These are phyloP conservation scores for Cossypha caffra DNA, from an alignment of 2,797 vertebrate genomes.

Conservation along the genomic window DNA sequence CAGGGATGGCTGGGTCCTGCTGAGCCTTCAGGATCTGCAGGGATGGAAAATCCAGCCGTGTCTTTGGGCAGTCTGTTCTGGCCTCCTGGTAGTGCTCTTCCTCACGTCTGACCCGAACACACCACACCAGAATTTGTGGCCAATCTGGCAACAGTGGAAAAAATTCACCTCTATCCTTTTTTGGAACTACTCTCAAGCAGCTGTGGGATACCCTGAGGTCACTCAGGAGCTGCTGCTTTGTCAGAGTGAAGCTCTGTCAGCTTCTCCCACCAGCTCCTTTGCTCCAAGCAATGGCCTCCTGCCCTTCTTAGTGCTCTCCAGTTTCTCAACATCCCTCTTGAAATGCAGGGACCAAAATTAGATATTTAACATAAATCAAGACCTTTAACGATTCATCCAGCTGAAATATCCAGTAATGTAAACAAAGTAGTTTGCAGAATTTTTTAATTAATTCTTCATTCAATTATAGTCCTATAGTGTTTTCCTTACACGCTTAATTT, in stretches of 20 bases:
- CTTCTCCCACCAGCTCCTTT: neutral
- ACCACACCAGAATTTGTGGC: neutral
- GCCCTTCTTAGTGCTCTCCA: neutral
- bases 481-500: neutral
- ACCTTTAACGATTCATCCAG: neutral
- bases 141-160: neutral
- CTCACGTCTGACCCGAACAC: neutral
- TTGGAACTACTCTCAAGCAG: neutral
- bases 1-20: neutral
- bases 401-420: neutral
- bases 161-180: neutral
- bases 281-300: neutral
- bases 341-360: neutral
- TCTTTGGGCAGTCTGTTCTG: neutral
- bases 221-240: neutral
- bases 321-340: neutral
- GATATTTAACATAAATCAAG: neutral
- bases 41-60: neutral
- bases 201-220: neutral
- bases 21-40: neutral
- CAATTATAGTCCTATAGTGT: neutral
- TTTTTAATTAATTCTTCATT: neutral
- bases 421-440: neutral
- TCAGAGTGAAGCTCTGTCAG: neutral
- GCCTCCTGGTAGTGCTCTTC: fast-evolving